Evolutionary conservation across 2,888 invertebrate genomes (phyloP).

Genomic region (Serripes groenlandicus): DNA sequence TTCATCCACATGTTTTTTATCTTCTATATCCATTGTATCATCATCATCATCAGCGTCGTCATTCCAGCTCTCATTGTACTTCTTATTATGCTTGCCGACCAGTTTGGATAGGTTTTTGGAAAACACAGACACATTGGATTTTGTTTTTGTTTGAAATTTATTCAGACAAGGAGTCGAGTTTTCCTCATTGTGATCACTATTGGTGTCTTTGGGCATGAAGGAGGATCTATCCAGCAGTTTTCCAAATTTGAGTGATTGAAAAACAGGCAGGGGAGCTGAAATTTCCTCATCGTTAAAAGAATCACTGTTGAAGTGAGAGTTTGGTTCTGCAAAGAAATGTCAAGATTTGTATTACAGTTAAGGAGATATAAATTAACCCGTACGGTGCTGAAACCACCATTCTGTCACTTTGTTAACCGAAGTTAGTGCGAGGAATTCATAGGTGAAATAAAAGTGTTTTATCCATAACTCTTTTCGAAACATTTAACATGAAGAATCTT

Average conservation of each 20-base stretch:
- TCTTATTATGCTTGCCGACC: conserved; percentile 45
- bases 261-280: background rate
- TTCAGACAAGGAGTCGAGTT: conserved; percentile 35
- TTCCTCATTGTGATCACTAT: background rate
- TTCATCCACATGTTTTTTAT: conserved; percentile 28
- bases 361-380: too few relatives aligned
- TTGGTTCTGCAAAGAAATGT: background rate
- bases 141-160: conserved; percentile 42
- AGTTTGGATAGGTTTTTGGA: conserved; percentile 43
- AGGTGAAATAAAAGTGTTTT: too few relatives aligned
- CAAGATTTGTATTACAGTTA: too few relatives aligned
- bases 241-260: background rate
- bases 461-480: too few relatives aligned
- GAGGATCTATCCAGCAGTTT: background rate
- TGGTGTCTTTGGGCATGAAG: background rate
- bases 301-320: background rate
- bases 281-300: background rate
- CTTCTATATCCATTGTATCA: background rate
- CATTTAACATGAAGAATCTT: too few relatives aligned
- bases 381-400: too few relatives aligned
- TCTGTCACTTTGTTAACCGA: too few relatives aligned
- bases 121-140: conserved; percentile 39
- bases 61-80: conserved; percentile 20
- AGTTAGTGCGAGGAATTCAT: too few relatives aligned
- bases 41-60: background rate